Evolutionary conservation across 2,113 vertebrate species (phyloP), one percentile per base, ranked within the genome.

Genomic region (Antidorcas marsupialis): DNA sequence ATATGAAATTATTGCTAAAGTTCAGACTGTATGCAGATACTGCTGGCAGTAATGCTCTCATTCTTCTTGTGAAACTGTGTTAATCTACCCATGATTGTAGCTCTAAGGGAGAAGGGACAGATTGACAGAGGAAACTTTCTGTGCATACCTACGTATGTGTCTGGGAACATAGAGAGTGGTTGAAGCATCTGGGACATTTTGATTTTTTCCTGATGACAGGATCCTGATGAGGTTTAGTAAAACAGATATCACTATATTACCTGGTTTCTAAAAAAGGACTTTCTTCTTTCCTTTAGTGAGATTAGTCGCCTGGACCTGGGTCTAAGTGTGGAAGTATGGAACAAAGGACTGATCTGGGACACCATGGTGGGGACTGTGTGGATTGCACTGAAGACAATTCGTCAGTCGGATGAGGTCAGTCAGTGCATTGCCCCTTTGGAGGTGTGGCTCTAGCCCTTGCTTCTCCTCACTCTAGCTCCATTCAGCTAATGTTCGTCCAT

Each of bases 291-390:
- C 89, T 98, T 82, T 98, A 99, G 99, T 98, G 99, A 99, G 99
- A 99, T 99, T 98, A 99, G 98, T 98, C 99, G 98, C 13, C 98
- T 99, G 99, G 99, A 99, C 98, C 99, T 99, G 36, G 99, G 99
- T 79, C 99, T 99, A n/a, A 99, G 99, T 78, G 99, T 99, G 91
- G 99, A 99, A 97, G 99, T 99, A 53, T 99, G 99, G 99, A 99
- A 99, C 99, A 99, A 99, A 99, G 99, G 99, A 33, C 99, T 99
- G 87, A 99, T 99, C 98, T 99, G 99, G 99, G 99, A 99, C 98
- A 99, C 99, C 10, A 99, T 99, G 99, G 99, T 99, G 97, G 99
- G 99, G 43, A 99, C 99, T 0, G 98, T 99, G 78, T 99, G 99
- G 99, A 99, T 99, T 91, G 99, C 99, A 52, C 98, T 99, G 88